Base-by-base conservation (phyloP, 2,797 vertebrate genomes). In the Rhinophrynus dorsalis region DNA sequence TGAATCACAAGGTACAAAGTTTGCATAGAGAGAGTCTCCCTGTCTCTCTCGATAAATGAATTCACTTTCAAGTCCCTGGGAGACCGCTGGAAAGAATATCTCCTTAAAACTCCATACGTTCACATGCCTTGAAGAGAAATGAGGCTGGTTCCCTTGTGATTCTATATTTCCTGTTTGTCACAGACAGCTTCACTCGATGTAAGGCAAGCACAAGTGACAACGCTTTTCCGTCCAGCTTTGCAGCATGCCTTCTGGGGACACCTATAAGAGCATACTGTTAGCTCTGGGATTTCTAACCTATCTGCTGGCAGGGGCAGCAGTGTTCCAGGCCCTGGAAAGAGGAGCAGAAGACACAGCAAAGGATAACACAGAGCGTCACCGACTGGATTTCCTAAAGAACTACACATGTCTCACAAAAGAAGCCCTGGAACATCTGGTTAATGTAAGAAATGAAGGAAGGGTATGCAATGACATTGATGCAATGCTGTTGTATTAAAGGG, bases 311-410 rank as follows among this genome's bases (percentile, higher is more conserved):
- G 86, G 83, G 3, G 82, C 81, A 1, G 64, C 81, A 0, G 68
- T 86, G 23, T 88, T 87, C 76, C 81, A 83, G 70, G 79, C 68
- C 0, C 68, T 88, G 77, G 84, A 89, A 55, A 78, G 58, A 58
- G 66, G 81, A 0, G 50, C 76, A 0, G 81, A 83, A 61, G 62
- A 62, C 54, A 57, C 79, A n/a, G 68, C 84, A 63, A 85, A 83
- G 47, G 61, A 35, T 10, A 72, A 75, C 15, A 78, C 81, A 6
- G 67, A 57, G 9, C 75, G 52, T 9, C 78, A 83, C 78, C 85
- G 80, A 48, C 40, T 80, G 32, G 59, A 58, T 66, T 87, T 88
- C 58, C 54, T 86, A 67, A 74, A 79, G 26, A 87, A 82, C 42
- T 81, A 83, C 64, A 74, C 67, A 0, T 71, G 75, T 4, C 79